Evolutionary conservation across 1,140 invertebrate genomes (phyloP).

Genomic region (Caenorhabditis tropicalis): DNA sequence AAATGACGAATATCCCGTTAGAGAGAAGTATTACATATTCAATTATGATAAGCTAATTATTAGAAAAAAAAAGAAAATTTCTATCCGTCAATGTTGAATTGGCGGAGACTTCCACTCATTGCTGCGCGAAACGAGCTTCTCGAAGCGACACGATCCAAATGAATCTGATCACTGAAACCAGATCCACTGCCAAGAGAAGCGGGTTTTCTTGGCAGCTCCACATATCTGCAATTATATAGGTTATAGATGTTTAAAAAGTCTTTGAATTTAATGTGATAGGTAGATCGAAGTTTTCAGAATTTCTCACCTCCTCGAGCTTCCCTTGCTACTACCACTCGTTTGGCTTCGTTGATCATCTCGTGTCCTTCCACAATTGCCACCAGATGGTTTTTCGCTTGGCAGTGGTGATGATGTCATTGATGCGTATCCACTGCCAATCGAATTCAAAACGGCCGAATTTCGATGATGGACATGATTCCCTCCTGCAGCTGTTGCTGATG

Average conservation of each 20-base stretch:
- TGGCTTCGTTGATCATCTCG: not conserved
- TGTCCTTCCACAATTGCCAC: not conserved
- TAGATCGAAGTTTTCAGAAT: not conserved
- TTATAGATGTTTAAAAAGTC: not conserved
- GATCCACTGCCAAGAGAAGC: not conserved
- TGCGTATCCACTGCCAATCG: constrained; percentile 15
- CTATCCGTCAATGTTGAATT: not conserved
- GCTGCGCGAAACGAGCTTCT: constrained; percentile 8
- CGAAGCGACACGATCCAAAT: constrained; percentile 15
- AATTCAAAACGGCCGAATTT: constrained; percentile 13
- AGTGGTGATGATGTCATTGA: constrained; percentile 1
- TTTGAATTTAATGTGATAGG: not conserved
- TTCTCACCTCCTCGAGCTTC: not conserved
- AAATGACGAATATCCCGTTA: constrained; percentile 17
- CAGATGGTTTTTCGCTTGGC: not conserved
- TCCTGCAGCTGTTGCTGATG: not conserved
- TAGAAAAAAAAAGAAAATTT: not conserved
- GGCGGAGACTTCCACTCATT: constrained; percentile 18
- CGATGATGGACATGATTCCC: not conserved
- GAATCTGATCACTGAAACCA: not conserved
- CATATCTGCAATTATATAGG: not conserved
- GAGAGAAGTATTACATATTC: not conserved
- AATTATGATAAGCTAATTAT: not conserved
- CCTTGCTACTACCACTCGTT: not conserved
- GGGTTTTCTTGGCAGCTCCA: constrained; percentile 2